These are phyloP conservation scores for Platerodrilus igneus DNA, from an alignment of 2,888 invertebrate species.

Conservation along the genomic window DNA sequence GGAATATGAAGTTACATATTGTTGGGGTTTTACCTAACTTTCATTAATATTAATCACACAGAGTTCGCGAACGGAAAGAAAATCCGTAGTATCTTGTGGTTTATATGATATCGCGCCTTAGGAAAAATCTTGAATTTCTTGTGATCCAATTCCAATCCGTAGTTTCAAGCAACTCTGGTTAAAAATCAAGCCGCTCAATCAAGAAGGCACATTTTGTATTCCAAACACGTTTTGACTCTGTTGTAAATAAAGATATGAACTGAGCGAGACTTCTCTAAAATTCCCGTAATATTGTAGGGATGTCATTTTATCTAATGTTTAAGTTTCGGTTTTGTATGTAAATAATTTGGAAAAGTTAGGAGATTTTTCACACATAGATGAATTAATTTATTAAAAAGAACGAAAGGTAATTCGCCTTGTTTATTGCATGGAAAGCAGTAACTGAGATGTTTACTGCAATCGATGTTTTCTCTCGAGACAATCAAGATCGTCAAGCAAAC, in stretches of 20 bases:
- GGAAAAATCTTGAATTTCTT: slow-evolving; percentile 39
- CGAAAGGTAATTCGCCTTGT: no score
- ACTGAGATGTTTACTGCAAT: no score
- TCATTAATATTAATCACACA: slow-evolving; percentile 11
- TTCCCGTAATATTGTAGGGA: slow-evolving; percentile 25
- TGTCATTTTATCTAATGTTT: no score
- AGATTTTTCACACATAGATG: no score
- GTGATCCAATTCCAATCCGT: slow-evolving; percentile 43
- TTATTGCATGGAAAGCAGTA: no score
- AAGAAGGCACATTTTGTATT: slow-evolving; percentile 47
- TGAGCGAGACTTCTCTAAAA: slow-evolving; percentile 34
- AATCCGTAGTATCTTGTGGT: no score
- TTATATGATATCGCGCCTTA: no score
- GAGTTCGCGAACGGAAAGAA: no score
- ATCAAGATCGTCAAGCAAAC: slow-evolving; percentile 28
- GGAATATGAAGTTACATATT: slow-evolving; percentile 44
- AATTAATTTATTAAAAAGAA: no score
- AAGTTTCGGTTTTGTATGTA: no score
- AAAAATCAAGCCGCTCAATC: slow-evolving; percentile 51
- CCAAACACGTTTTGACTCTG: slow-evolving; percentile 39
- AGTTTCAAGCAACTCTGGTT: slow-evolving; percentile 43
- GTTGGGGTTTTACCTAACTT: no score
- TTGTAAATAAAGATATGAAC: slow-evolving; percentile 51
- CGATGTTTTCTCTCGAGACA: slow-evolving; percentile 28
- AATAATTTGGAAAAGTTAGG: no score